Conservation (phyloP, 2,113 vertebrate genomes). For the Gobio gobio region DNA sequence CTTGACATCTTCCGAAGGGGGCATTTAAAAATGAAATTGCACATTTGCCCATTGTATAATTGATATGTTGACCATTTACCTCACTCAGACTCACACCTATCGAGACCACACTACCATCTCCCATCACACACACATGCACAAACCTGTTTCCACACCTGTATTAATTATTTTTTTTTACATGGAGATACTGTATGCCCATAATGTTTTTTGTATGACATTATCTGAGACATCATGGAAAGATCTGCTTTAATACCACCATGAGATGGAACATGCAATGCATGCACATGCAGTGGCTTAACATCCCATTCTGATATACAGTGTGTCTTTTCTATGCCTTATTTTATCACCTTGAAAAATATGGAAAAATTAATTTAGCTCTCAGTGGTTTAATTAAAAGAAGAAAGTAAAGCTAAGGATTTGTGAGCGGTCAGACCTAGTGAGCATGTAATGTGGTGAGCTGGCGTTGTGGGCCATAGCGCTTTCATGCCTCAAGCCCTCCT, state of each 20-base stretch:
- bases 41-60: constrained; percentile 45
- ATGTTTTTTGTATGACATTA: constrained; percentile 19
- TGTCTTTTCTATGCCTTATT: constrained; percentile 44
- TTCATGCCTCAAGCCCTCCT: constrained; percentile 48
- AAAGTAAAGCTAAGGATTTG: constrained; percentile 67
- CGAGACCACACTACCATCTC: not conserved
- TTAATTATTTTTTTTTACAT: not conserved
- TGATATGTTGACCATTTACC: constrained; percentile 23
- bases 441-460: constrained; percentile 63
- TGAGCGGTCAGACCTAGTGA: constrained; percentile 58
- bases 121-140: not conserved
- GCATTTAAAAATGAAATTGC: constrained; percentile 49
- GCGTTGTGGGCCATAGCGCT: constrained; percentile 58
- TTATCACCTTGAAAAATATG: constrained; percentile 50
- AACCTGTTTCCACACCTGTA: not conserved
- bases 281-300: not conserved
- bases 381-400: constrained; percentile 72
- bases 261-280: not conserved
- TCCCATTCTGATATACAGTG: constrained; percentile 34
- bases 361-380: constrained; percentile 54
- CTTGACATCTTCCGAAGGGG: constrained; percentile 44
- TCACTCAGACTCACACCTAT: not conserved
- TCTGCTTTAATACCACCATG: not conserved
- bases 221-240: constrained; percentile 6
- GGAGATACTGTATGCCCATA: not conserved